These are phyloP conservation scores for Drosophila tristis DNA, from an alignment of 1,140 invertebrate species.

Conservation along the genomic window DNA sequence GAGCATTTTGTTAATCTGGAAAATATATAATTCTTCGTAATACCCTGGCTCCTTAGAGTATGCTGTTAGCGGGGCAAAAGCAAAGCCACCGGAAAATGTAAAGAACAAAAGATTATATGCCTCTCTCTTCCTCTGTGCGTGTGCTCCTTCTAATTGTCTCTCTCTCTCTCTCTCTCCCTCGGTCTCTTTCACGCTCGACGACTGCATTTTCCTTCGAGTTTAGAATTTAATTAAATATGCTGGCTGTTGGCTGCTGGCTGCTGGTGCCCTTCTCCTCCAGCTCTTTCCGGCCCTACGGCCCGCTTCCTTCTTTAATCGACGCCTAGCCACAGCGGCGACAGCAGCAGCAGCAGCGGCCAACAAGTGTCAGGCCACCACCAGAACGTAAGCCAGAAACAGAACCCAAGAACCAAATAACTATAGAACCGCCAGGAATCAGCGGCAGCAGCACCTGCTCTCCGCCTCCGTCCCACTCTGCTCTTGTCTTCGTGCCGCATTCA, in stretches of 20 bases:
- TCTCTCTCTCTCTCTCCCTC: not conserved
- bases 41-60: no score
- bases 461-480: not conserved
- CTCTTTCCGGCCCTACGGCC: not conserved
- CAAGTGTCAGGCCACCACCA: conserved; percentile 43
- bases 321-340: conserved; percentile 33
- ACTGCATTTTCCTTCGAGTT: conserved; percentile 54
- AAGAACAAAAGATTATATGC: conserved; percentile 29
- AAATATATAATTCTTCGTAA: no score
- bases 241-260: conserved; percentile 27
- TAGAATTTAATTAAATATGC: conserved; percentile 68
- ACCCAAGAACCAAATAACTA: not conserved
- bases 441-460: no score
- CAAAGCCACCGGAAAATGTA: conserved; percentile 10
- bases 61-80: no score
- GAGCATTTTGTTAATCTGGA: not conserved
- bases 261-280: not conserved
- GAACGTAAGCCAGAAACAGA: not conserved
- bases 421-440: no score
- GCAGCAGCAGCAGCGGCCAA: conserved; percentile 22
- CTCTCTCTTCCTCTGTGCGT: not conserved
- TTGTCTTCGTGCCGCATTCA: conserved; percentile 27
- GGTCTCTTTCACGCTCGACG: not conserved
- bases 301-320: conserved; percentile 50
- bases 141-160: not conserved